A percentile compares a stretch with the other conserved stretches of the same genome.
Evolutionary conservation across 1,140 invertebrate species (phyloP).

Genomic region (Ooceraea biroi): DNA sequence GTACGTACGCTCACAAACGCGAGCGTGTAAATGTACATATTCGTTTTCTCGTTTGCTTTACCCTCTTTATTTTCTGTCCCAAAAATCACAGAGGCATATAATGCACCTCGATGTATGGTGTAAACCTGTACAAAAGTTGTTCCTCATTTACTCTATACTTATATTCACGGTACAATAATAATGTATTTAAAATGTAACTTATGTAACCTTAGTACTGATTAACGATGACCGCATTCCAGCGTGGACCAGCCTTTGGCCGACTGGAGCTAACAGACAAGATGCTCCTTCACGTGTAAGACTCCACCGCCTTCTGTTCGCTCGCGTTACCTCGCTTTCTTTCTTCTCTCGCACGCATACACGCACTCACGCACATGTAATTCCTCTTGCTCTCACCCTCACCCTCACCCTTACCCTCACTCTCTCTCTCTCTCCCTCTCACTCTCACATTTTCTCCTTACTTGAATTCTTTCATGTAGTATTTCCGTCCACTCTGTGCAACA

Average conservation of each 20-base stretch:
- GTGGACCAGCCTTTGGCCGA: constrained; percentile 85
- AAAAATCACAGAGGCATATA: constrained; percentile 82
- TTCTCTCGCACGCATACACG: constrained; percentile 28
- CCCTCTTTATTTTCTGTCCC: constrained; percentile 79
- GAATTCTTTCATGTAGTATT: constrained; percentile 61
- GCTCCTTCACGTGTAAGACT: constrained; percentile 84
- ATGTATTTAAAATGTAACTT: constrained; percentile 86
- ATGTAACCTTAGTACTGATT: constrained; percentile 86
- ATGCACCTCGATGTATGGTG: constrained; percentile 80
- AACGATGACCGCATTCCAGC: constrained; percentile 86
- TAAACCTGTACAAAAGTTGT: constrained; percentile 86
- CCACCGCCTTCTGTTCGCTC: constrained; percentile 62
- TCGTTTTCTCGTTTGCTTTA: constrained; percentile 26
- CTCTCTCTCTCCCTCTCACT: constrained; percentile 21
- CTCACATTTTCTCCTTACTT: constrained; percentile 14
- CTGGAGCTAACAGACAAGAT: constrained; percentile 87
- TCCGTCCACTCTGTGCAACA: constrained; percentile 78
- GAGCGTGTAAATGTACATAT: constrained; percentile 68
- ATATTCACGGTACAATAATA: constrained; percentile 84
- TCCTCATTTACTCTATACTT: constrained; percentile 83
- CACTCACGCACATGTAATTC: not conserved
- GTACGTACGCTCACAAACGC: constrained; percentile 64
- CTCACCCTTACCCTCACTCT: constrained; percentile 32
- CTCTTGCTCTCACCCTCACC: constrained; percentile 6
- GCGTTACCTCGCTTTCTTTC: constrained; percentile 4